Evolutionary conservation across 2,113 vertebrate genomes (phyloP), one percentile per base, ranked within the genome.

Genomic region (Dascyllus trimaculatus): DNA sequence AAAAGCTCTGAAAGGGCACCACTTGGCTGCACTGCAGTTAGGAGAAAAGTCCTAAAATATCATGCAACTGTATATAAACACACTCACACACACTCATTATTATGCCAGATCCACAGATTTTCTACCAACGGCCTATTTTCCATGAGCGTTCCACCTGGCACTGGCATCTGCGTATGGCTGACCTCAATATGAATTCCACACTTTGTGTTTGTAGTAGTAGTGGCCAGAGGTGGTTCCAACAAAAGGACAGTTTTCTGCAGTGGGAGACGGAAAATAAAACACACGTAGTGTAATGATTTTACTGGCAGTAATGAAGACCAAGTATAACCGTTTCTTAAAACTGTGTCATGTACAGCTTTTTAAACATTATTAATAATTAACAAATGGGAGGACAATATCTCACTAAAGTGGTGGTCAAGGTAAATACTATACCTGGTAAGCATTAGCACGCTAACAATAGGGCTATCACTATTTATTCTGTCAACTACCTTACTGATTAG

Each of bases 91-190:
- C 24, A 59, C 17, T 29, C 29, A 29, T 5, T n/a, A n/a, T n/a
- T n/a, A 1, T 1, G 35, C 59, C 78, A 67, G 48, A 76, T 45
- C 54, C 46, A 57, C 26, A 62, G 26, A 51, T 38, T 67, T 66
- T 49, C 49, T 32, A 73, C 77, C 79, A 86, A 86, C 72, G 45
- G 76, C 32, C 77, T 74, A 72, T 58, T 92, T 89, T 89, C 79
- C 85, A 82, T 79, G 71, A 85, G 54, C 11, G 2, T 68, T 81
- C 81, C 54, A 80, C 76, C 81, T 85, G 78, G 69, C 73, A 53
- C 53, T 66, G 62, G 61, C 17, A 48, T 63, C 59, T 43, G 53
- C 7, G 6, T 29, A 59, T 29, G 57, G 72, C 78, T 83, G 81
- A 85, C 86, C 65, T 77, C 64, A 58, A 66, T 54, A 51, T 67